Base-by-base conservation (phyloP, 2,797 vertebrate species). In the Onychomys leucogaster region DNA sequence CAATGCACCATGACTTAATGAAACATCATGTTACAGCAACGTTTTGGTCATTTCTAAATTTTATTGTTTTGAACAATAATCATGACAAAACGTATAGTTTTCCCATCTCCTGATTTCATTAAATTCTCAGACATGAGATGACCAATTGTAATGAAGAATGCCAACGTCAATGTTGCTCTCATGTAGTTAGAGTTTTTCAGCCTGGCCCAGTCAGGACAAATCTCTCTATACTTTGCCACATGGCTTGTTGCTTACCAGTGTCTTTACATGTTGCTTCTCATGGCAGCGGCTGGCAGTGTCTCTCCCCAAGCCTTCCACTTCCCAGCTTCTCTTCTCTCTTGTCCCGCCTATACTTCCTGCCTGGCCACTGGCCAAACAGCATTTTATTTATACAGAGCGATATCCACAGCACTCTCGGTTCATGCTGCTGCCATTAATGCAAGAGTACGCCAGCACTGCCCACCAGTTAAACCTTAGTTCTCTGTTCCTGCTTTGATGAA, bases 21-120 rank as follows among this genome's bases (percentile, higher is more conserved):
- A 91, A 29, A 17, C 23, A 93, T 77, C 59, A 88, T 32, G 21
- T 89, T 90, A 90, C 37, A 69, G 78, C 55, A 90, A 94, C 32
- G 73, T 86, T 76, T 93, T 91, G 80, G 59, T 87, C 46, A 83
- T 67, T 95, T 97, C 41, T 14, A 94, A 16, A 55, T 92, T 88
- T 57, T 92, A 41, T 76, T 82, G 71, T 69, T 86, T 46, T 73
- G 61, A 80, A 34, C 85, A 77, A 55, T 87, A 61, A 78, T 90
- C 3, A 3, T 61, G 25, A 67, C n/a, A 5, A 25, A 78, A 82
- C 92, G 43, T 77, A 57, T 95, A 78, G 32, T 43, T 91, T 94
- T 95, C 80, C 29, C 9, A n/a, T 82, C 75, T 86, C 89, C 81
- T 91, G 23, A 89, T 73, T 92, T 93, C 32, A 43, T 86, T 88